phyloP scores from a whole-genome alignment of 1,140 invertebrate genomes.

The Penaeus japonicus region DNA sequence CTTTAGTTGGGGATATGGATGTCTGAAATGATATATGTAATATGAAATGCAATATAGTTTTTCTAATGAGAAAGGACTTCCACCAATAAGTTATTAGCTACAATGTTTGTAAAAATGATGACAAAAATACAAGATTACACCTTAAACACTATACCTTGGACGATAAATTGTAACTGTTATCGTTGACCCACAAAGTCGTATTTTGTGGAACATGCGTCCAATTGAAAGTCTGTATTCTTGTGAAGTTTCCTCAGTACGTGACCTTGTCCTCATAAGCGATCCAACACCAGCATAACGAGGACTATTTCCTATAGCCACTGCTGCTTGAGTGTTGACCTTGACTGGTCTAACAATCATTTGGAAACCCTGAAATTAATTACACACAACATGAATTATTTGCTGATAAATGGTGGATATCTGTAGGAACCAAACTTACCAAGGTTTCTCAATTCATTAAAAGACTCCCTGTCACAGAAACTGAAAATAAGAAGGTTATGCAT shows the following conservation, averaged over 20 bases:
- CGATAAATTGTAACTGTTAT: constrained; percentile 92
- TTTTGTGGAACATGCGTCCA: constrained; percentile 92
- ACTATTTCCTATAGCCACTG: constrained; percentile 14
- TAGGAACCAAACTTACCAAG: too few relatives aligned
- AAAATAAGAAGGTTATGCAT: too few relatives aligned
- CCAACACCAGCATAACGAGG: constrained; percentile 59
- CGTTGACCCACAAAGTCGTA: constrained; percentile 80
- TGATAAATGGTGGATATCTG: too few relatives aligned
- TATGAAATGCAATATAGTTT: not conserved
- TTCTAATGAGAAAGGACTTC: not conserved
- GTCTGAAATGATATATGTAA: constrained; percentile 68
- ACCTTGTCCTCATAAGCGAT: constrained; percentile 65
- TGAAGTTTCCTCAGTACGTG: constrained; percentile 60
- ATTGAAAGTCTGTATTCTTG: constrained; percentile 89
- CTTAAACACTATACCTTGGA: constrained; percentile 74
- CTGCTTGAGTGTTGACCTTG: constrained; percentile 60
- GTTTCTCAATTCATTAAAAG: too few relatives aligned
- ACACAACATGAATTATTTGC: not conserved
- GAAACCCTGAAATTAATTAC: constrained; percentile 74
- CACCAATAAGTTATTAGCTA: too few relatives aligned
- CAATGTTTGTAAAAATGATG: too few relatives aligned
- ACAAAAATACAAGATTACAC: too few relatives aligned
- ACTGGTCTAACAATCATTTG: constrained; percentile 76
- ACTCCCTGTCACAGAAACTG: too few relatives aligned
- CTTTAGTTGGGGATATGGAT: constrained; percentile 89